Evolutionary conservation across 2,888 invertebrate species (phyloP).

Genomic region (Platynereis dumerilii): DNA sequence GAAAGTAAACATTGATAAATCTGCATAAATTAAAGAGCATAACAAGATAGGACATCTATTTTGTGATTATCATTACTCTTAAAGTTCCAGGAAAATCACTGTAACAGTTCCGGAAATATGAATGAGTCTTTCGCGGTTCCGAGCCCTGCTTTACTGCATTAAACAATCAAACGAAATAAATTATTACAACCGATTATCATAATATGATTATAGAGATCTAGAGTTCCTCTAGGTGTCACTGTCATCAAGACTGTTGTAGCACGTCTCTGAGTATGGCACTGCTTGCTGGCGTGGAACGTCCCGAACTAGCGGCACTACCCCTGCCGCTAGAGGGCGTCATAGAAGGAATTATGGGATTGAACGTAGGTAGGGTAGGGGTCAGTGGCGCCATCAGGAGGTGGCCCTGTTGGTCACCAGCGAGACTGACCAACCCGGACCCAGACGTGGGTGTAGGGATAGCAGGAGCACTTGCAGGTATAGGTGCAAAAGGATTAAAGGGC

Average conservation of each 20-base stretch:
- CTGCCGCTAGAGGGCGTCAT: slow-evolving; percentile 24
- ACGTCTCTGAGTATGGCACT: slow-evolving; percentile 18
- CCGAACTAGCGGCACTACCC: slow-evolving; percentile 38
- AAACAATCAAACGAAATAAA: too few relatives aligned
- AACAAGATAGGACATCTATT: too few relatives aligned
- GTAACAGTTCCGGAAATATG: too few relatives aligned
- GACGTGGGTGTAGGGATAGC: slow-evolving; percentile 3
- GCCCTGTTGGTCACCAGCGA: background rate
- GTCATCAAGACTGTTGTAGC: slow-evolving; percentile 17
- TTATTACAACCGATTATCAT: too few relatives aligned
- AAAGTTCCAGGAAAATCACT: too few relatives aligned
- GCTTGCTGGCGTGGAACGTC: slow-evolving; percentile 40
- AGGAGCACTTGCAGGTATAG: slow-evolving; percentile 53
- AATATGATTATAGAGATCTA: too few relatives aligned
- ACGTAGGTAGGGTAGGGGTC: slow-evolving; percentile 43
- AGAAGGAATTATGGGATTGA: slow-evolving; percentile 37
- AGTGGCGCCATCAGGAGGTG: slow-evolving; percentile 47
- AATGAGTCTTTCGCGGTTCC: too few relatives aligned
- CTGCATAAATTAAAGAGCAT: too few relatives aligned
- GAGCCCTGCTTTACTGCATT: too few relatives aligned
- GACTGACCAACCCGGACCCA: background rate
- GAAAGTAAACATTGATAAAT: too few relatives aligned
- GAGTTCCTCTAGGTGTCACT: background rate
- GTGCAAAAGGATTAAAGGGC: slow-evolving; percentile 59
- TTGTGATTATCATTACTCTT: too few relatives aligned